These are phyloP conservation scores for Speoplatyrhinus poulsoni DNA, from an alignment of 2,113 vertebrate species.

Conservation along the genomic window DNA sequence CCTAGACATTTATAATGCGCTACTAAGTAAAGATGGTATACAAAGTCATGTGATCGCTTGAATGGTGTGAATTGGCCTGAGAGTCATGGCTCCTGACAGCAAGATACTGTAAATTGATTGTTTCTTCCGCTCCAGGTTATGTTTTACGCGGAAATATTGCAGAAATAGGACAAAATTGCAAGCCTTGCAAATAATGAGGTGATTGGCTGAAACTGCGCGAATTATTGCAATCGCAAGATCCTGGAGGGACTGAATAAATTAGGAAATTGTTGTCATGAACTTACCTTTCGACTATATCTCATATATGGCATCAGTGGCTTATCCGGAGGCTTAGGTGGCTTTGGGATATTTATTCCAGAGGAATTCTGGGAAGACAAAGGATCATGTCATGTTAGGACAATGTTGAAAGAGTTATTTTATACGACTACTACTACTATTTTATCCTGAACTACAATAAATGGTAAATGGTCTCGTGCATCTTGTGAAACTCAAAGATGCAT, in stretches of 20 bases:
- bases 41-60: too few species aligned
- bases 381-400: conserved; percentile 29
- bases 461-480: neutral
- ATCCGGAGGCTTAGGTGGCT: conserved; percentile 98
- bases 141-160: too few species aligned
- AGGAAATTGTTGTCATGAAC: conserved; percentile 30
- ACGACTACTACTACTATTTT: neutral
- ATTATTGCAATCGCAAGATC: too few species aligned
- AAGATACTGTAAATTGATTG: too few species aligned
- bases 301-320: conserved; percentile 99
- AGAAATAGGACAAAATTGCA: too few species aligned
- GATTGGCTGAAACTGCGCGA: too few species aligned
- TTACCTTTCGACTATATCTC: conserved; percentile 99
- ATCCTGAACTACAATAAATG: neutral
- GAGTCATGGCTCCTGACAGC: too few species aligned
- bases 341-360: conserved; percentile 97
- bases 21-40: too few species aligned
- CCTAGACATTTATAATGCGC: too few species aligned
- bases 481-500: neutral
- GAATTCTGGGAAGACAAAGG: conserved; percentile 82
- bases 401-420: neutral
- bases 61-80: too few species aligned
- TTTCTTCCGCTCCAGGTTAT: too few species aligned
- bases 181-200: too few species aligned
- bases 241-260: conserved; percentile 24